Evolutionary conservation across 2,113 vertebrate species (phyloP).

Genomic region (Corynorhinus townsendii): DNA sequence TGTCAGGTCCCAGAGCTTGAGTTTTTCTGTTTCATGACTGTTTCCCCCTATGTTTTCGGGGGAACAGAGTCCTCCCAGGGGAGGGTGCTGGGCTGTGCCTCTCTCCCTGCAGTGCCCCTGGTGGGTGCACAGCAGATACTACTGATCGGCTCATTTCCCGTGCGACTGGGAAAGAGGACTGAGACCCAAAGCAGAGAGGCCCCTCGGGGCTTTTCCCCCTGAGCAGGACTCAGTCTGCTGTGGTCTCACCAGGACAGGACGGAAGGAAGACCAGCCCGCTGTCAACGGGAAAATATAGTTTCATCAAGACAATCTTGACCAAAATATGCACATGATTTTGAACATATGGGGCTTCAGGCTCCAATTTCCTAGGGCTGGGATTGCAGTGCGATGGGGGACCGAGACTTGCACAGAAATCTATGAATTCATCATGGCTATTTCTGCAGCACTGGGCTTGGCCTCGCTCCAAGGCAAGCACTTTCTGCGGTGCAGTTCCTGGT

Average conservation of each 20-base stretch:
- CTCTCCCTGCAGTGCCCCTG: background rate
- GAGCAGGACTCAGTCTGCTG: background rate
- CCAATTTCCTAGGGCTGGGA: conserved; percentile 38
- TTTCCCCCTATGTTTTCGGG: background rate
- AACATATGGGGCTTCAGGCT: conserved; percentile 51
- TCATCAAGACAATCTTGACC: conserved; percentile 20
- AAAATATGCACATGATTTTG: conserved; percentile 41
- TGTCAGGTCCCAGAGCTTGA: background rate
- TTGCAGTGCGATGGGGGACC: conserved; percentile 28
- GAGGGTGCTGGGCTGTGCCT: background rate
- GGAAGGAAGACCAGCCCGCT: background rate
- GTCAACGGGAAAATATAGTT: background rate
- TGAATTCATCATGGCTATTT: conserved; percentile 62
- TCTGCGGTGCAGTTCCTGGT: conserved; percentile 53
- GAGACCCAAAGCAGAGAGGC: background rate
- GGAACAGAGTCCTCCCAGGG: background rate
- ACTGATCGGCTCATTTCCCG: background rate
- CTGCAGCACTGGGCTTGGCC: conserved; percentile 38
- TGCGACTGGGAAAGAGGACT: background rate
- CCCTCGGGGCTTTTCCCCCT: background rate
- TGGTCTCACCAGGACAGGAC: background rate
- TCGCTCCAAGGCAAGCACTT: conserved; percentile 45
- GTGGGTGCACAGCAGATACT: background rate
- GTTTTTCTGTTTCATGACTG: background rate
- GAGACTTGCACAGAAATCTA: conserved; percentile 21